Evolutionary conservation across 2,888 invertebrate genomes (phyloP), one percentile per base, ranked within the genome.

Genomic region (Acrocera orbiculus): DNA sequence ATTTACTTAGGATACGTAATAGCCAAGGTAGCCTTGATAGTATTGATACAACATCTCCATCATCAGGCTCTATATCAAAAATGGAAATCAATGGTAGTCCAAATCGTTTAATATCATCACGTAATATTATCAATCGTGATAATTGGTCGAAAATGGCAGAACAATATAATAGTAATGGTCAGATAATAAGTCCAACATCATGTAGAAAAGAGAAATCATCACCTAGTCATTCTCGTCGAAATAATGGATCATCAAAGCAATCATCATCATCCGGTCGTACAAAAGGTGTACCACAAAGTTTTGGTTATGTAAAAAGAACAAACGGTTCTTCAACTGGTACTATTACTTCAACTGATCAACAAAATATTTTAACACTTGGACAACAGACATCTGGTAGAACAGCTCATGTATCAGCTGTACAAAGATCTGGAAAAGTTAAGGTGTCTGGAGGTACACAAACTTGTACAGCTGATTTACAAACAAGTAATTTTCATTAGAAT

Each of bases 371-470:
- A 50, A 45, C 58, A 42, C 52, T 52, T 45, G 41, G 41, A 17
- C 41, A 41, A 20, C 43, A 43, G 26, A 40, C 42, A 20, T 11
- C 41, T 42, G 71, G 70, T 15, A 61, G 71, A 51, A 82, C 83
- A 7, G 82, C 82, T 27, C 80, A 83, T 62, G 82, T 83, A 20
- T 80, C 83, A 32, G 82, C 82, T 4, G 83, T 85, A 26, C 83
- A 83, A 7, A 67, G 83, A 47, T 80, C 82, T 1, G 47, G 50
- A 20, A 83, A 85, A 62, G 78, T 86, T 20, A 87, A 87, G 64
- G 81, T 86, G 16, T 83, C 86, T 5, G 86, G 86, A 10, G 87
- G 87, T 17, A 86, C 87, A 0, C 87, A 89, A 57, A 87, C 87
- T 5, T 77, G 82, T 48, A 78, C 76, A 22, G 76, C 76, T 47